Conservation (phyloP, 2,113 vertebrate genomes). For the Apteryx mantelli region DNA sequence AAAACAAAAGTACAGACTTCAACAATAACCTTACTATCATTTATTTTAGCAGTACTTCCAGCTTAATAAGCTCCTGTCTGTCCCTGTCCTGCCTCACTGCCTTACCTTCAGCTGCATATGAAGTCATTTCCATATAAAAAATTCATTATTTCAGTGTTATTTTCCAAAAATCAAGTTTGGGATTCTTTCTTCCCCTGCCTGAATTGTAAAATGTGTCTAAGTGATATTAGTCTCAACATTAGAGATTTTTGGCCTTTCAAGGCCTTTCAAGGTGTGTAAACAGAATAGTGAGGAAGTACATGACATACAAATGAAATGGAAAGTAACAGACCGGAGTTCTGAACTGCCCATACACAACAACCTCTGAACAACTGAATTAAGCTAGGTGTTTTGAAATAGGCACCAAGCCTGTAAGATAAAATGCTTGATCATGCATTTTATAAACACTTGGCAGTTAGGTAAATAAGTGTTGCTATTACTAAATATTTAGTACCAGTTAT, state of each 20-base stretch:
- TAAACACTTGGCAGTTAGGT: background rate
- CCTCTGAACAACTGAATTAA: background rate
- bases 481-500: background rate
- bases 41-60: background rate
- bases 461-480: background rate
- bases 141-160: background rate
- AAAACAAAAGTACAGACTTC: background rate
- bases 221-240: background rate
- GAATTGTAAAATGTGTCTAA: background rate
- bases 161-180: background rate
- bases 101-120: background rate
- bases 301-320: background rate
- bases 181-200: background rate
- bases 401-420: background rate
- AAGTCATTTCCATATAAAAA: background rate
- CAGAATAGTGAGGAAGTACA: background rate
- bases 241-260: background rate
- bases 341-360: background rate
- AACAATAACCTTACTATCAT: background rate
- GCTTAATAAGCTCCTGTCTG: background rate
- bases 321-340: background rate
- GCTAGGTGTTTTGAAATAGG: background rate
- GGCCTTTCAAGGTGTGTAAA: background rate
- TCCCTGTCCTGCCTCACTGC: background rate
- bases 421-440: background rate